Base-by-base conservation (phyloP, 2,797 vertebrate species). In the Cetoscarus ocellatus region DNA sequence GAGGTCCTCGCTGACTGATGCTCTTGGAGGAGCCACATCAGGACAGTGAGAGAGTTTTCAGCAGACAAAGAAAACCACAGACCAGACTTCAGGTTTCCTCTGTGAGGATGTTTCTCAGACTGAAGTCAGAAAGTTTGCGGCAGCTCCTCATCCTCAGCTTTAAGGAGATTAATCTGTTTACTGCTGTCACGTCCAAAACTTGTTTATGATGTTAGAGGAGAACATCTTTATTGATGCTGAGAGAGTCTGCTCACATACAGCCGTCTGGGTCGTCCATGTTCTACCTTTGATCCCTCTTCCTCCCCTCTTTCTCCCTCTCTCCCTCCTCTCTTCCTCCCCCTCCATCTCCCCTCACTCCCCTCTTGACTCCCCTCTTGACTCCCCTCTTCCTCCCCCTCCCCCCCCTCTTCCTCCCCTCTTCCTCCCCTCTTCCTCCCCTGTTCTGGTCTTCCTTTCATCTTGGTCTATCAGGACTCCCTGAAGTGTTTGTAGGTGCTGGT, bases 391-490 rank as follows among this genome's bases (percentile, higher is more conserved):
- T 72, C 51, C 47, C 34, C 27, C 4, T 2, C 4, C 27, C 4
- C 27, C 27, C 27, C 27, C 27, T 27, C 27, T 27, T 27, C 27
- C 27, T 27, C 27, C 27, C 2, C 27, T 4, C 27, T 27, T 27
- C 27, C 27, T 72, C 51, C 47, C 75, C 70, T 43, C 59, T 70
- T 47, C 43, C 18, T 53, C 34, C 44, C 35, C 38, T 55, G 27
- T 49, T 67, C 62, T 58, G 40, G 36, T 40, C 48, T 36, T 36
- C 43, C 73, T 71, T 79, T 73, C 59, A 71, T 74, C 61, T 79
- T 42, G 1, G 9, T 62, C 67, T 35, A 52, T 54, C 56, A 10
- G 7, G 27, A 57, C 43, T 50, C 47, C 56, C 50, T n/a, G 5
- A 44, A 40, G 69, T 61, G 59, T 68, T 65, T 72, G 63, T 64